Base-by-base conservation (phyloP, 2,797 vertebrate genomes). In the Prionace glauca region DNA sequence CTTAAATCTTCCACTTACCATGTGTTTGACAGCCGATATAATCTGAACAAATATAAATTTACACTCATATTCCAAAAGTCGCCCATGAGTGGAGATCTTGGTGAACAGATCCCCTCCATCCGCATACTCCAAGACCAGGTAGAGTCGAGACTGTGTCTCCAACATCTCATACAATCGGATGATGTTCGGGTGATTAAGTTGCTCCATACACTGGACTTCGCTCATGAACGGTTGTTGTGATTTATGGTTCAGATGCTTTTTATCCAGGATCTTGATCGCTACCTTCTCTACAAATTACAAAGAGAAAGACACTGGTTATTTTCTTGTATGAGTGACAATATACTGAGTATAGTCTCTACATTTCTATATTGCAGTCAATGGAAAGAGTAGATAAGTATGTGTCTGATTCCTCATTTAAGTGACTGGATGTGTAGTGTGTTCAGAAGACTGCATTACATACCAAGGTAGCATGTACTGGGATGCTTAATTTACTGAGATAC, bases 51-150 rank as follows among this genome's bases (percentile, higher is more conserved):
- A 98, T 91, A 97, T 97, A 1, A 97, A 96, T 96, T 97, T 98
- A 96, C 97, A 97, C 96, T 98, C 97, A 96, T 97, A 95, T 95
- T 97, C 97, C 0, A 97, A 97, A 71, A 98, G 96, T 95, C 97
- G 97, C 95, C 98, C 98, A 95, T 96, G 97, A 95, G 96, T 97
- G 97, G 91, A 97, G 96, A 98, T 97, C 1, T 96, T 97, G 65
- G 97, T 97, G 96, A 97, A 98, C 67, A 98, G 97, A 96, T 98
- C 97, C 94, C 97, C 98, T 95, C 97, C 96, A 0, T 96, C 96
- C 69, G 97, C 98, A 0, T 97, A 98, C 97, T 98, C 98, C 97
- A 97, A 98, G 95, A 98, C 97, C 96, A 98, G 96, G 96, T 98
- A 97, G 91, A 98, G 96, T 56, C 96, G 95, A 95, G 97, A 97